A percentile compares a stretch with the other conserved stretches of the same genome.
Conservation (phyloP, 1,140 invertebrate species). For the Temnothorax curvispinosus region DNA sequence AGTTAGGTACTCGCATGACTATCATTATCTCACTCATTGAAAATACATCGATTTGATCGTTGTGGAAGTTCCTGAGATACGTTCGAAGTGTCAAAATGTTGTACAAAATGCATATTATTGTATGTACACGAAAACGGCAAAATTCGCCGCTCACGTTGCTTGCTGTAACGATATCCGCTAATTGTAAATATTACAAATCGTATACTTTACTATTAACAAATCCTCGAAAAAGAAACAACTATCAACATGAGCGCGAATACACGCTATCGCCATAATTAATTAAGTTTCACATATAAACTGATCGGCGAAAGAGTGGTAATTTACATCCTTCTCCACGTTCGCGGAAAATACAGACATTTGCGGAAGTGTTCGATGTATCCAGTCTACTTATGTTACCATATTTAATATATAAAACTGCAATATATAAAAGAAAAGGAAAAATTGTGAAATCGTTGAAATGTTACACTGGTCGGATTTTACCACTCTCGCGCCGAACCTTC, state of each 20-base stretch:
- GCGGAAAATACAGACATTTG: neutral
- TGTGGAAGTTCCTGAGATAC: conserved; percentile 53
- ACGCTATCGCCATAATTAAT: neutral
- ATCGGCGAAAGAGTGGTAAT: neutral
- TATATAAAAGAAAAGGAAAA: neutral
- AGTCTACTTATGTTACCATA: neutral
- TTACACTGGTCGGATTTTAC: neutral
- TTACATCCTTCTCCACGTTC: neutral
- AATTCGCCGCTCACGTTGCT: neutral
- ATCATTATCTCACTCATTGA: conserved; percentile 70
- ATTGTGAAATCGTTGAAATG: neutral
- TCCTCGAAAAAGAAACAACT: neutral
- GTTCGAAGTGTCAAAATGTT: conserved; percentile 25
- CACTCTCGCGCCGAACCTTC: neutral
- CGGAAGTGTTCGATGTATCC: neutral
- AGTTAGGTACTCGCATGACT: conserved; percentile 76
- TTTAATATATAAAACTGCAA: neutral
- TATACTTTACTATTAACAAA: conserved; percentile 2
- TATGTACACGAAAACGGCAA: neutral
- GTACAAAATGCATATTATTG: conserved; percentile 1
- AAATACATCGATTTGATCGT: conserved; percentile 45
- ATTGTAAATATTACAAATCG: neutral
- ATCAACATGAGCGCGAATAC: neutral
- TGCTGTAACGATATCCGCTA: neutral
- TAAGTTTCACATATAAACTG: neutral